Evolutionary conservation across 2,797 vertebrate genomes (phyloP).

Genomic region (Mormyrus proboscirostris): DNA sequence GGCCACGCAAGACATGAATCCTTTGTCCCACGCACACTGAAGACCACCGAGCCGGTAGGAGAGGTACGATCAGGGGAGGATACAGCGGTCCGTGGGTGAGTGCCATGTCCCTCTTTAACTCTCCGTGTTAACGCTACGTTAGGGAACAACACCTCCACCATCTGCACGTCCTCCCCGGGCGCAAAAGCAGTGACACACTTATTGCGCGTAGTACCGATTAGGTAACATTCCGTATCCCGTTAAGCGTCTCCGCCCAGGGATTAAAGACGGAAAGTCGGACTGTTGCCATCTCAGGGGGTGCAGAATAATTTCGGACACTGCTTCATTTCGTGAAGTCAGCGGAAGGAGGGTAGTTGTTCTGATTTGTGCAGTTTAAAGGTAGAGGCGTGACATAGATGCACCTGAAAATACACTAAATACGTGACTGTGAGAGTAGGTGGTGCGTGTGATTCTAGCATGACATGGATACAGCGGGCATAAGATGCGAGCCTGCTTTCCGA

Average conservation of each 20-base stretch:
- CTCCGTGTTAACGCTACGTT: neutral
- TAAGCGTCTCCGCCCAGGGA: neutral
- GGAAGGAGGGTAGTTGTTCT: neutral
- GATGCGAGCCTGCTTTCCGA: neutral
- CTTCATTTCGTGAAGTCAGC: neutral
- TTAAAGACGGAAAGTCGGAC: neutral
- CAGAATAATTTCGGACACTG: neutral
- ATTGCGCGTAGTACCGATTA: neutral
- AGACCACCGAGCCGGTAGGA: neutral
- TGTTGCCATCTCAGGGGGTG: neutral
- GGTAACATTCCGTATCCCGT: neutral
- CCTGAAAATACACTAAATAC: neutral
- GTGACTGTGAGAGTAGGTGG: neutral
- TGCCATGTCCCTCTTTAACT: neutral
- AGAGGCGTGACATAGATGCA: neutral
- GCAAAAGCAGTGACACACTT: neutral
- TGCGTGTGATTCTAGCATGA: neutral
- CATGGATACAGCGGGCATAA: neutral
- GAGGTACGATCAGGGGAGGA: neutral
- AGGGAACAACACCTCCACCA: neutral
- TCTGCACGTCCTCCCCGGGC: neutral
- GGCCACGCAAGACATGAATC: neutral
- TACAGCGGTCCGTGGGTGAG: neutral
- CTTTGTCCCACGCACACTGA: neutral
- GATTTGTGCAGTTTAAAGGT: neutral